A percentile compares a stretch with the other conserved stretches of the same genome.
Conservation (phyloP, 1,140 invertebrate species). For the Zaprionus taronus region DNA sequence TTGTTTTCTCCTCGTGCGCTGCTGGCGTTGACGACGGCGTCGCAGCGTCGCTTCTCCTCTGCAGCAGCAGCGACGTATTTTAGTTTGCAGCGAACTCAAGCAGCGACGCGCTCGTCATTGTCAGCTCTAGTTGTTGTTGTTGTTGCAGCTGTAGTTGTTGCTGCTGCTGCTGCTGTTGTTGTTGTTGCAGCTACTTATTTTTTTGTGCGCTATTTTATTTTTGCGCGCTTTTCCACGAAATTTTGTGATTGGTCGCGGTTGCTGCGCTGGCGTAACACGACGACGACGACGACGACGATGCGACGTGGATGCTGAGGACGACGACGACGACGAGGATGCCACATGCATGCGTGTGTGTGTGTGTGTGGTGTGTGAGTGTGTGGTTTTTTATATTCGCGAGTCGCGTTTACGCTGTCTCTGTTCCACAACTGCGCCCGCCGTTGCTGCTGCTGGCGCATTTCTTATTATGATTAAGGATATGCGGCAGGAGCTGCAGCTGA, state of each 20-base stretch:
- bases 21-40: slow-evolving; percentile 40
- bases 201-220: slow-evolving; percentile 71
- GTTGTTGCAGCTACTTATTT: slow-evolving; percentile 65
- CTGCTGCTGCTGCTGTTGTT: slow-evolving; percentile 60
- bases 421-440: slow-evolving; percentile 39
- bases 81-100: slow-evolving; percentile 70
- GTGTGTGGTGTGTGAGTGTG: slow-evolving; percentile 30
- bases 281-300: slow-evolving; percentile 60
- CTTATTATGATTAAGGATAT: slow-evolving; percentile 81
- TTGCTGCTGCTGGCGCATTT: slow-evolving; percentile 70
- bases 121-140: slow-evolving; percentile 59
- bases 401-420: slow-evolving; percentile 74
- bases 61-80: slow-evolving; percentile 56
- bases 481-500: slow-evolving; percentile 37
- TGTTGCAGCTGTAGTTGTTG: slow-evolving; percentile 49
- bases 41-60: slow-evolving; percentile 15
- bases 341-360: slow-evolving; percentile 25
- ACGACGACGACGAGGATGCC: slow-evolving; percentile 54
- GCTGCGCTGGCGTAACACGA: slow-evolving; percentile 69
- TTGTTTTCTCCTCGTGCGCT: slow-evolving; percentile 65
- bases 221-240: slow-evolving; percentile 82
- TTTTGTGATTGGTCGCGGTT: slow-evolving; percentile 81
- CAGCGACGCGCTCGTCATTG: slow-evolving; percentile 66
- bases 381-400: slow-evolving; percentile 63
- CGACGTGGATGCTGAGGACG: slow-evolving; percentile 42